Evolutionary conservation across 1,140 invertebrate species (phyloP).

Genomic region (Drosophila lacertosa): DNA sequence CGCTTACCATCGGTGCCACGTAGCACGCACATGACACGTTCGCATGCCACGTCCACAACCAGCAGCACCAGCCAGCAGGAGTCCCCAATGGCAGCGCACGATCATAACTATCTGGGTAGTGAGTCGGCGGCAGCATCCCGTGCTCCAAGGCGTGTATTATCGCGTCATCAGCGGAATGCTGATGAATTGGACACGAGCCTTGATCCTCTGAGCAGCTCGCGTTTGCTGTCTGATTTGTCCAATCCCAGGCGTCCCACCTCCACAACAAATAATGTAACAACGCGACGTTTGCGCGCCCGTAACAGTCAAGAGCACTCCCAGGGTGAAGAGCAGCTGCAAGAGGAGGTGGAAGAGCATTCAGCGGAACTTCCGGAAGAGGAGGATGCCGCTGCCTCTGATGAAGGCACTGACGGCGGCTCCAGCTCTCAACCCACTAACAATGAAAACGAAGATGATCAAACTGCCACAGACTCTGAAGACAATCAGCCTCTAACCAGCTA

Average conservation of each 20-base stretch:
- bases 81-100: constrained; percentile 53
- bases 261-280: constrained; percentile 62
- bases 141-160: constrained; percentile 69
- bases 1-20: constrained; percentile 47
- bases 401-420: constrained; percentile 75
- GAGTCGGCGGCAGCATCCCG: constrained; percentile 50
- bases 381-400: constrained; percentile 65
- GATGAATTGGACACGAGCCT: constrained; percentile 76
- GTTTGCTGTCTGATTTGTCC: constrained; percentile 42
- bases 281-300: constrained; percentile 64
- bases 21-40: constrained; percentile 75
- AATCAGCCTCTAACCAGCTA: constrained; percentile 85
- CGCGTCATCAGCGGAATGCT: constrained; percentile 80
- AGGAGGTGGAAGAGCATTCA: constrained; percentile 35
- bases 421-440: constrained; percentile 57
- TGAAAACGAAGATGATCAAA: constrained; percentile 64
- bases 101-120: constrained; percentile 80
- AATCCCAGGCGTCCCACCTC: constrained; percentile 72
- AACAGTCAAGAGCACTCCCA: constrained; percentile 69
- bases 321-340: too few relatives aligned
- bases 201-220: constrained; percentile 70
- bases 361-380: constrained; percentile 56
- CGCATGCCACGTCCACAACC: constrained; percentile 78
- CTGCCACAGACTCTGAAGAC: constrained; percentile 84
- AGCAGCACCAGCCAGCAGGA: constrained; percentile 41